phyloP scores from a whole-genome alignment of 2,888 invertebrate genomes.

The Bruchidius siliquastri region DNA sequence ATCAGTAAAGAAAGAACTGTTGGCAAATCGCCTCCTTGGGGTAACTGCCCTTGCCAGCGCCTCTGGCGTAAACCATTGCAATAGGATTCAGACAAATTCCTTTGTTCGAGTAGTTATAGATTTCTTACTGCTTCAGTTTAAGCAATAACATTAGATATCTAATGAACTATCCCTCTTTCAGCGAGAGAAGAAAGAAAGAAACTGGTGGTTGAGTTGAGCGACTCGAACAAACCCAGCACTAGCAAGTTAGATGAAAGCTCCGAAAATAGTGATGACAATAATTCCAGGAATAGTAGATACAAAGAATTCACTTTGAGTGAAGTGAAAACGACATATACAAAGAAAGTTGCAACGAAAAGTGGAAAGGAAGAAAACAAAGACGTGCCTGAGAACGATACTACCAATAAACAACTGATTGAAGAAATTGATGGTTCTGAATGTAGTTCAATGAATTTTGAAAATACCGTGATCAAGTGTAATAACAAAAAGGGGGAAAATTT shows the following conservation, averaged over 20 bases:
- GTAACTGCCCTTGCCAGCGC: no score
- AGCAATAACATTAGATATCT: no score
- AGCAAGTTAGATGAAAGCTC: not conserved
- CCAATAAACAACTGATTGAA: not conserved
- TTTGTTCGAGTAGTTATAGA: no score
- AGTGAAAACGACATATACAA: not conserved
- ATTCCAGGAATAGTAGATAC: not conserved
- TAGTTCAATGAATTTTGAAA: not conserved
- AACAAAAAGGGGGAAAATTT: not conserved
- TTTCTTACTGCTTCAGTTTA: no score
- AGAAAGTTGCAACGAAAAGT: not conserved
- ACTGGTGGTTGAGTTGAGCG: conserved; percentile 2
- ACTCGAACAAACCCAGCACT: not conserved
- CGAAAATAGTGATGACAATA: not conserved
- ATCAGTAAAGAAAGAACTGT: no score
- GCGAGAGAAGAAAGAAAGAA: not conserved
- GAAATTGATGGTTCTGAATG: not conserved
- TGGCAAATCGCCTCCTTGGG: no score
- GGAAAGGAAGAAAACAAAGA: not conserved
- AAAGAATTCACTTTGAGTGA: not conserved
- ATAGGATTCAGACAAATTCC: no score
- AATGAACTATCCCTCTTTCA: not conserved
- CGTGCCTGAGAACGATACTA: not conserved
- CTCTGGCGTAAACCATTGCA: no score
- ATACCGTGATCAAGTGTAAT: not conserved